Evolutionary conservation across 2,113 vertebrate genomes (phyloP), one percentile per base, ranked within the genome.

Genomic region (Boulengeromyrus knoepffleri): DNA sequence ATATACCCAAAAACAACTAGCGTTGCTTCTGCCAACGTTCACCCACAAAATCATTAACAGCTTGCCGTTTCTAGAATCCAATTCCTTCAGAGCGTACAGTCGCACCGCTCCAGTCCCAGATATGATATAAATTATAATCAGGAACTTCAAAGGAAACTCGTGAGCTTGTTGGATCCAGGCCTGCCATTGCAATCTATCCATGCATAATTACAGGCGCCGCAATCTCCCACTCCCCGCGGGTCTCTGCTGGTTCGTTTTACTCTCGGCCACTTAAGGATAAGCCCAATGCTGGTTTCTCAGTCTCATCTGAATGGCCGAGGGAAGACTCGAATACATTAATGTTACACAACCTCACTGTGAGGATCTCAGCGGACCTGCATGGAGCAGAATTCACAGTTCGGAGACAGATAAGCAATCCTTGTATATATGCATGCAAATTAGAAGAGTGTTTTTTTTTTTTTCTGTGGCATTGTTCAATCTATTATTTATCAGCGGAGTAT

Each of bases 221-320:
- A 90, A 91, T 92, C 92, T 91, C 91, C 80, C 77, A 84, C 90
- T 91, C 90, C 56, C 92, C 80, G 89, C 45, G 89, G 92, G 89
- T 89, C 88, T 45, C 88, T 89, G 89, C 92, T 89, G 89, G 90
- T 77, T 91, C 66, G 88, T 89, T 92, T 90, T 85, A 90, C 89
- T 91, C 89, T 88, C 91, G 90, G 91, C 91, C 92, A 92, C 91
- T 92, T 92, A 92, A 91, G 92, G 91, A 93, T 92, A 92, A 94
- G 91, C 88, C 90, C 91, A 88, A 80, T 88, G 90, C 91, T 92
- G 89, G 66, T 88, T 92, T 88, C 89, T 90, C 90, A 92, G 47
- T 53, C 47, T 90, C 85, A 90, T 87, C 50, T 87, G 49, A 36
- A 36, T 47, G 74, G 36, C 83, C 39, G 45, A 45, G 45, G 21